Base-by-base conservation (phyloP, 2,797 vertebrate genomes). In the Pseudopleuronectes americanus region DNA sequence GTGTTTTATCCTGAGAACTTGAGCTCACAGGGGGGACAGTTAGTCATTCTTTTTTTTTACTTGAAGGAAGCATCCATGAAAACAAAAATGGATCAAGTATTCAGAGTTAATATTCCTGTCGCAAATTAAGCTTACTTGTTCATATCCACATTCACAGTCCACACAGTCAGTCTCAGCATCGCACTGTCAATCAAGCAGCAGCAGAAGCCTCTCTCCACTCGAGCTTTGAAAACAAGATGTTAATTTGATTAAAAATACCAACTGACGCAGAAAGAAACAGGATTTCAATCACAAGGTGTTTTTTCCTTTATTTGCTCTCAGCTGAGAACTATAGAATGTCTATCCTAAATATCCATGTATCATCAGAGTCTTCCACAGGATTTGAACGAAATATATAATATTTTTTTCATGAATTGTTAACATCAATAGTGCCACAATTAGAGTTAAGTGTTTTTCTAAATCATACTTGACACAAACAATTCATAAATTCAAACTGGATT, bases 121-220 rank as follows among this genome's bases (percentile, higher is more conserved):
- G 17, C 57, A 12, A 28, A 51, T 23, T 2, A 59, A 55, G 4
- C 31, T 8, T 57, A 47, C 62, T 63, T 70, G 28, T 49, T 63
- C 0, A 8, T 56, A 57, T 58, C 23, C 22, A 64, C 26, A 19
- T 47, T 47, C 41, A 13, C 41, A 43, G 41, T 43, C 41, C 41
- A 43, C 41, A 43, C 41, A 17, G 16, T 43, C 41, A 43, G 41
- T 4, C 41, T 43, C 14, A 43, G 12, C 31, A 33, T 33, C 31
- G 9, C 31, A 33, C 41, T 43, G 41, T 17, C 41, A 43, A 13
- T 43, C 38, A 13, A 43, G 13, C 38, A 43, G 38, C 38, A 13
- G 38, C 38, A 33, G 31, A 33, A 33, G 31, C 31, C 31, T 9
- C 8, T 8, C 31, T 8, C 8, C 31, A 33, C 31, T 8, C 31